phyloP scores from a whole-genome alignment of 2,888 invertebrate species.

The Melinaea marsaeus region DNA sequence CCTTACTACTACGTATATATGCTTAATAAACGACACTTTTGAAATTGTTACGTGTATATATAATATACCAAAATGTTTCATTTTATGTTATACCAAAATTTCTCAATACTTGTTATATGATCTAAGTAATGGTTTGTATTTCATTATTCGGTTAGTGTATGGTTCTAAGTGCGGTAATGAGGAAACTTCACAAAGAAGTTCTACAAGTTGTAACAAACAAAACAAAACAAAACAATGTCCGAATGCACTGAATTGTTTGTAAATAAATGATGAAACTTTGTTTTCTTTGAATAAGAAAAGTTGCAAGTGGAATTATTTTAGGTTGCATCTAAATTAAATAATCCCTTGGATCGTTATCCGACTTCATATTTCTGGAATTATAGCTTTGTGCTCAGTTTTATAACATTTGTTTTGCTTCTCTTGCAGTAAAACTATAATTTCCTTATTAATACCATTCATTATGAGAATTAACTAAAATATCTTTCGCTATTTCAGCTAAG shows the following conservation, averaged over 20 bases:
- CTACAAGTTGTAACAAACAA: slow-evolving; percentile 36
- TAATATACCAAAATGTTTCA: slow-evolving; percentile 37
- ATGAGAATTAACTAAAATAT: slow-evolving; percentile 18
- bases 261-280: slow-evolving; percentile 35
- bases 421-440: too few relatives aligned
- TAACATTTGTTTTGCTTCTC: too few relatives aligned
- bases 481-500: slow-evolving; percentile 17
- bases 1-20: slow-evolving; percentile 63
- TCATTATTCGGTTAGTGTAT: slow-evolving; percentile 50
- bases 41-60: neutral
- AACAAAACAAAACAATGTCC: slow-evolving; percentile 38
- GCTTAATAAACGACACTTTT: slow-evolving; percentile 17
- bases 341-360: slow-evolving; percentile 4
- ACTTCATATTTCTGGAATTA: too few relatives aligned
- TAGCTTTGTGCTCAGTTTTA: too few relatives aligned
- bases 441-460: slow-evolving; percentile 6
- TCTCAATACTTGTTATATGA: neutral
- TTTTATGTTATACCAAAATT: neutral
- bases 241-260: slow-evolving; percentile 33
- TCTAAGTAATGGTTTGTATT: slow-evolving; percentile 2
- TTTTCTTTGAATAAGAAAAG: slow-evolving; percentile 26
- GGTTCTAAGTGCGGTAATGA: slow-evolving; percentile 67
- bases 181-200: slow-evolving; percentile 66
- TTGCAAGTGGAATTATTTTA: slow-evolving; percentile 32
- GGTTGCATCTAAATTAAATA: slow-evolving; percentile 32